Conservation (phyloP, 1,140 invertebrate species). For the Trinorchestia longiramus region DNA sequence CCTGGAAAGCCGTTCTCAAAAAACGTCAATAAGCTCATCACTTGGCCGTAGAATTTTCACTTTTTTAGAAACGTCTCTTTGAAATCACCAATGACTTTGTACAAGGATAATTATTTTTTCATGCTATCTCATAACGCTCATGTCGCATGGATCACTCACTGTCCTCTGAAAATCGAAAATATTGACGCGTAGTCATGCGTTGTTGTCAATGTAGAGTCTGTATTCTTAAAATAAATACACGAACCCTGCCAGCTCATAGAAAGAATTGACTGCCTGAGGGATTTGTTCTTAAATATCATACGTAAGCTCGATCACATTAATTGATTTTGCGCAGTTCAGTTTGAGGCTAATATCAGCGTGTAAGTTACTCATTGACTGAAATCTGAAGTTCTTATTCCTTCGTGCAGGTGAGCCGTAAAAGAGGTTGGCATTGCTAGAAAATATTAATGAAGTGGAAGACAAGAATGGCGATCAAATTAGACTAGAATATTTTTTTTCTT, state of each 20-base stretch:
- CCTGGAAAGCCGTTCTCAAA: not conserved
- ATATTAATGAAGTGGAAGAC: not conserved
- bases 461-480: not conserved
- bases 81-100: not conserved
- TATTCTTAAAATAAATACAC: not conserved
- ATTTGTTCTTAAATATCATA: not conserved
- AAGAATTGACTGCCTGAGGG: not conserved
- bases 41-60: not conserved
- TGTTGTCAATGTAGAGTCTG: not conserved
- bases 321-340: not conserved
- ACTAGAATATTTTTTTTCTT: no score
- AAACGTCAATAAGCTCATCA: not conserved
- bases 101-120: not conserved
- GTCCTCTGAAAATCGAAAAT: not conserved
- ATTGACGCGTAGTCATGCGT: not conserved
- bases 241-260: no score
- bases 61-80: not conserved
- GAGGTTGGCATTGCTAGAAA: not conserved
- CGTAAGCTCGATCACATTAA: not conserved
- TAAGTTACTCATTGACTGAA: not conserved
- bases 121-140: not conserved
- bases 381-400: not conserved
- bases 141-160: not conserved
- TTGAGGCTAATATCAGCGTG: not conserved
- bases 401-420: not conserved